Percentiles rank a stretch among this genome's conserved stretches.
phyloP scores from a whole-genome alignment of 2,888 invertebrate species.

The Drosophila monieri region DNA sequence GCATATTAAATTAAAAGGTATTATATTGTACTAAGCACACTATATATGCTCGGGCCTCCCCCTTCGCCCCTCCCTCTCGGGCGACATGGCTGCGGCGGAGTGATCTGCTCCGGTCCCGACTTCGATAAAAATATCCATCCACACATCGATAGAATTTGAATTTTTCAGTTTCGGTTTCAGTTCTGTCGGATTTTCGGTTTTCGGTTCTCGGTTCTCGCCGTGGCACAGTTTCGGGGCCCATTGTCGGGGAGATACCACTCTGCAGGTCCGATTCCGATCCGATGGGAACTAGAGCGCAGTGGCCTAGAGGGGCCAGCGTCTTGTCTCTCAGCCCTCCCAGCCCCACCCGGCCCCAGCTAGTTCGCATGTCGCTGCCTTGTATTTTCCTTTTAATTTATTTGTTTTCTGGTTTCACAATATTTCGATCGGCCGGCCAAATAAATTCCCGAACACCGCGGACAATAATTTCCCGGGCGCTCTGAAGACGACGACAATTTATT shows the following conservation, averaged over 20 bases:
- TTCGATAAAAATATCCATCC: conserved; percentile 76
- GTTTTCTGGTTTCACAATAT: conserved; percentile 80
- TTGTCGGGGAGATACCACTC: conserved; percentile 43
- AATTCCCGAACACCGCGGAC: conserved; percentile 48
- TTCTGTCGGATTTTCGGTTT: conserved; percentile 25
- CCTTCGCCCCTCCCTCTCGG: too few species aligned
- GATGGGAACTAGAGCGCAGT: conserved; percentile 78
- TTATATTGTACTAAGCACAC: conserved; percentile 75
- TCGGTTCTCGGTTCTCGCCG: conserved; percentile 19
- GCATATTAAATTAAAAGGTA: conserved; percentile 80
- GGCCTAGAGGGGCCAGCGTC: not conserved
- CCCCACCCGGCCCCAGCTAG: not conserved
- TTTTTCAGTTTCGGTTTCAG: conserved; percentile 38
- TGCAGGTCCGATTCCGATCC: conserved; percentile 19
- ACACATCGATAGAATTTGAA: conserved; percentile 78
- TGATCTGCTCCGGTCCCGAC: conserved; percentile 41
- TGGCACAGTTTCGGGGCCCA: conserved; percentile 62
- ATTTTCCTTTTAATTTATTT: conserved; percentile 74
- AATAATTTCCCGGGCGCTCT: conserved; percentile 21
- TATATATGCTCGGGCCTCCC: too few species aligned
- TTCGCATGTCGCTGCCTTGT: conserved; percentile 30
- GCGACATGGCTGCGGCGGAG: conserved; percentile 20
- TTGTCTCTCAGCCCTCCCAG: too few species aligned
- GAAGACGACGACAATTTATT: conserved; percentile 56
- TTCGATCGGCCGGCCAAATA: conserved; percentile 77